Evolutionary conservation across 64 coral and sea anemone species (phyloP).

Genomic region (Hydrozoanthus tunicans): DNA sequence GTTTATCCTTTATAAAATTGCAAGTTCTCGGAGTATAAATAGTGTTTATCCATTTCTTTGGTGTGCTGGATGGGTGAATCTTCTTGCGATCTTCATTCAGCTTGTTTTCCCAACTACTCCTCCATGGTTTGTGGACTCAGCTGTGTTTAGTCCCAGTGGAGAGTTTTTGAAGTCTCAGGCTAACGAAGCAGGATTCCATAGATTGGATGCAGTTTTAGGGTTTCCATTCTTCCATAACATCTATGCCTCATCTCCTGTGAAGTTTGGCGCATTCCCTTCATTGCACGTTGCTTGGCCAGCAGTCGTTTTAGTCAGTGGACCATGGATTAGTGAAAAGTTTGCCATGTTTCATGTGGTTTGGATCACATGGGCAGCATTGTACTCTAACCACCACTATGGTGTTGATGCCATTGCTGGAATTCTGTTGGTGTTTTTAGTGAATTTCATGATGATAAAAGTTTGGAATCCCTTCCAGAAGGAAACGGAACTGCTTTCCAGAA

Average conservation of each 20-base stretch:
- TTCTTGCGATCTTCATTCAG: slow-evolving; percentile 87
- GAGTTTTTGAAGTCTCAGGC: slow-evolving; percentile 78
- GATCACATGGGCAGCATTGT: slow-evolving; percentile 98
- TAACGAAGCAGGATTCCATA: slow-evolving; percentile 99
- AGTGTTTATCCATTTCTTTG: slow-evolving; percentile 88
- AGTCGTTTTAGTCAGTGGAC: slow-evolving; percentile 91
- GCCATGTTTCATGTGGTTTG: slow-evolving; percentile 97
- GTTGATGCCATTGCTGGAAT: slow-evolving; percentile 96
- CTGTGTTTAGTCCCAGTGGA: slow-evolving; percentile 85
- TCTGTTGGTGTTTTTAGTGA: slow-evolving; percentile 93
- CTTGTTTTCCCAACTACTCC: slow-evolving; percentile 96
- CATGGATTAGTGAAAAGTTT: slow-evolving; percentile 99
- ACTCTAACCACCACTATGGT: slow-evolving; percentile 99
- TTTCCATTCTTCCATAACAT: slow-evolving; percentile 95
- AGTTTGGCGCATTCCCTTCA: slow-evolving; percentile 98
- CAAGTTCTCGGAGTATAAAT: slow-evolving; percentile 65
- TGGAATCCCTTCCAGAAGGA: slow-evolving; percentile 91
- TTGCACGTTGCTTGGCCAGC: slow-evolving; percentile 98
- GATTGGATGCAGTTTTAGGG: slow-evolving; percentile 89
- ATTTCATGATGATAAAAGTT: slow-evolving; percentile 94
- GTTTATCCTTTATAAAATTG: slow-evolving; percentile 88
- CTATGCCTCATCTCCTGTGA: slow-evolving; percentile 92
- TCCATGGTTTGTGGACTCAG: slow-evolving; percentile 98
- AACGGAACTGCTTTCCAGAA: background rate
- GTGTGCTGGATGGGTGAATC: slow-evolving; percentile 97